A percentile compares a stretch with the other conserved stretches of the same genome.
Evolutionary conservation across 2,888 invertebrate species (phyloP).

Genomic region (Drosophila nigricruria): DNA sequence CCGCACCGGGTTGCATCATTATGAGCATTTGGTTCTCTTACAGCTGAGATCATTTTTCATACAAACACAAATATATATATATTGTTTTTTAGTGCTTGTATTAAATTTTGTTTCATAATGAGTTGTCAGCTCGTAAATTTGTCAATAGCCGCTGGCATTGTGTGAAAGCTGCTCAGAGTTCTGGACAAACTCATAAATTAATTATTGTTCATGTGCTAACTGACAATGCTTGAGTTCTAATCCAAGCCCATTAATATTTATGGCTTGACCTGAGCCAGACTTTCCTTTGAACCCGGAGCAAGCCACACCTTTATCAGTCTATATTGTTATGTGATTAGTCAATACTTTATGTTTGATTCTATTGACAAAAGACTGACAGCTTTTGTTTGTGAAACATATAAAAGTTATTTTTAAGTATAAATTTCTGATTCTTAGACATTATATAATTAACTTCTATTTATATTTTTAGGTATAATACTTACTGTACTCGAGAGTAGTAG

Average conservation of each 20-base stretch:
- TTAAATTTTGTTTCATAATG: conserved; percentile 66
- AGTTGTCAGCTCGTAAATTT: conserved; percentile 73
- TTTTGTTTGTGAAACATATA: conserved; percentile 17
- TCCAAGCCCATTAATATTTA: conserved; percentile 47
- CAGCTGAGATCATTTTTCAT: conserved; percentile 53
- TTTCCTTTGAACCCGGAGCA: conserved; percentile 38
- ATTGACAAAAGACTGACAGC: not conserved
- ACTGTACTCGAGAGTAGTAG: conserved; percentile 93
- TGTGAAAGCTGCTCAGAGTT: conserved; percentile 26
- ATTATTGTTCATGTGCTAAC: conserved; percentile 70
- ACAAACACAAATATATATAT: not conserved
- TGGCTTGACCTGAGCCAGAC: conserved; percentile 10
- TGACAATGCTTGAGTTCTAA: conserved; percentile 36
- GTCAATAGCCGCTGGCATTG: conserved; percentile 48
- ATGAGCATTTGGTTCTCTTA: conserved; percentile 31
- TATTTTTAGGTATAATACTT: conserved; percentile 86
- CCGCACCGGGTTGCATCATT: conserved; percentile 50
- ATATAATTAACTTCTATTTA: not conserved
- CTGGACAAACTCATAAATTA: conserved; percentile 65
- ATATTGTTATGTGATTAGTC: conserved; percentile 13
- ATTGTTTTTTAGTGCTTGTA: conserved; percentile 35
- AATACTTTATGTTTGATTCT: not conserved
- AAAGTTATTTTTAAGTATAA: not conserved
- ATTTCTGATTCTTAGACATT: no score
- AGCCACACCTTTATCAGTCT: conserved; percentile 3